Percentiles rank a stretch among this genome's conserved stretches.
Evolutionary conservation across 2,113 vertebrate genomes (phyloP).

Genomic region (Seriola dumerili): DNA sequence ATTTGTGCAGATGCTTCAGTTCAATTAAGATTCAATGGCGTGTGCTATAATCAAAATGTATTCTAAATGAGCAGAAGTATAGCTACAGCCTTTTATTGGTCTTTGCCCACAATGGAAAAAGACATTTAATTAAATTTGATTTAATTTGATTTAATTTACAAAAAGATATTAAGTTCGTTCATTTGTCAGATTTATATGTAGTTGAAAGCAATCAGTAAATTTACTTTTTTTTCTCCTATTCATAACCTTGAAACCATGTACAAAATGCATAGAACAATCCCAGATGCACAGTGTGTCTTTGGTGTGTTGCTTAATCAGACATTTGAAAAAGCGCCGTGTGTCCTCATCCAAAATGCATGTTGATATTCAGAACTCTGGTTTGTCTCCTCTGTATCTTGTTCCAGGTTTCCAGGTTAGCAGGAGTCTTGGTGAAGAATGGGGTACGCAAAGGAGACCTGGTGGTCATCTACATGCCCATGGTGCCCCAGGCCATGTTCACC

Average conservation of each 20-base stretch:
- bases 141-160: neutral
- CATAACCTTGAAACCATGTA: neutral
- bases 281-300: neutral
- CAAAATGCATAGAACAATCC: neutral
- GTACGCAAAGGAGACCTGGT: slow-evolving; percentile 92
- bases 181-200: neutral
- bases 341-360: neutral
- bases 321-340: neutral
- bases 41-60: neutral
- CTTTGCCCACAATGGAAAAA: neutral
- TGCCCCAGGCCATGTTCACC: slow-evolving; percentile 94
- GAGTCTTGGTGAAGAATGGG: slow-evolving; percentile 90
- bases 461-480: slow-evolving; percentile 99
- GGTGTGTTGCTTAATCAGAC: neutral
- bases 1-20: slow-evolving; percentile 10
- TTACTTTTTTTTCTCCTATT: neutral
- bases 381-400: neutral
- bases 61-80: neutral
- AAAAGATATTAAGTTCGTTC: neutral
- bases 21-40: neutral
- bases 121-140: neutral
- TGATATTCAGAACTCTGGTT: neutral
- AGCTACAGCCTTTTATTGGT: neutral
- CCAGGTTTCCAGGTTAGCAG: slow-evolving; percentile 94
- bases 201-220: neutral